Conservation (phyloP, 2,113 vertebrate species). For the Serinus canaria region DNA sequence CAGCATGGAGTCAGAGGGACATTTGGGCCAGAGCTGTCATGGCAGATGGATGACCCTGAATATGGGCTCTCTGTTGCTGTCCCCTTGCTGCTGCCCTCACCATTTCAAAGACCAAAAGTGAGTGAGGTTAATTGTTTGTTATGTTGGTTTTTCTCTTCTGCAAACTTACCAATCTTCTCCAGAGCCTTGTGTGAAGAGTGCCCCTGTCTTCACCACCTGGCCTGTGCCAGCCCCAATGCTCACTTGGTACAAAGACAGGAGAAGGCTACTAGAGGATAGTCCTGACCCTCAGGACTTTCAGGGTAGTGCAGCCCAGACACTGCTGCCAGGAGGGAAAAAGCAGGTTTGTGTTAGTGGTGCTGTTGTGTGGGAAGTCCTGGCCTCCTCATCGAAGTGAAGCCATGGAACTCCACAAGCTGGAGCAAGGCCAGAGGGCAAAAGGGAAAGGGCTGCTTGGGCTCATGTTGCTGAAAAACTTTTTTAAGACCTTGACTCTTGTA, state of each 20-base stretch:
- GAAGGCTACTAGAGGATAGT: not conserved
- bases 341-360: not conserved
- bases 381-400: not conserved
- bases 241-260: not conserved
- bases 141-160: accelerated
- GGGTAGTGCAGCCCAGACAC: not conserved
- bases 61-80: not conserved
- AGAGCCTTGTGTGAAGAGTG: not conserved
- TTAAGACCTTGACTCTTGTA: not conserved
- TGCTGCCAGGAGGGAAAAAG: not conserved
- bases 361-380: not conserved
- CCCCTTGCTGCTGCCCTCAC: too few species aligned
- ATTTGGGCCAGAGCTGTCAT: not conserved
- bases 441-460: not conserved
- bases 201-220: not conserved
- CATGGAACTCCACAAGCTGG: not conserved
- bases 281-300: not conserved
- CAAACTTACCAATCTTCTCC: not conserved
- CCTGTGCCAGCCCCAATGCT: not conserved
- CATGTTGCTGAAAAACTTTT: not conserved
- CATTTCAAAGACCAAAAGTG: accelerated
- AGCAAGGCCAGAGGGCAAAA: not conserved
- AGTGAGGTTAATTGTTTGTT: not conserved
- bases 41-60: not conserved
- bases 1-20: not conserved